These are phyloP conservation scores for Sinodicranocentrus sp. DNA, from an alignment of 2,888 invertebrate species.

Conservation along the genomic window DNA sequence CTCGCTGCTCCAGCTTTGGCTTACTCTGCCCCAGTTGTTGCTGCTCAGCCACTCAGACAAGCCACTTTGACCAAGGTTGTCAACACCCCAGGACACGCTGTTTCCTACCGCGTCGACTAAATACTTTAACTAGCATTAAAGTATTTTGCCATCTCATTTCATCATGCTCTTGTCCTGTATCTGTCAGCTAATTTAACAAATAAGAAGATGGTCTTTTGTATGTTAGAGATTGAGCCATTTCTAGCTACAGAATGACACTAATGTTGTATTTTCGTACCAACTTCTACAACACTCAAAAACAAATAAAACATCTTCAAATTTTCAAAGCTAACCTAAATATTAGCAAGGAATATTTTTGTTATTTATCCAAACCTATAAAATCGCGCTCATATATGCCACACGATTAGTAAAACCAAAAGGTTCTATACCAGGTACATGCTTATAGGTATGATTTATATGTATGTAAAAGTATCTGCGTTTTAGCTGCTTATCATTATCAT, in stretches of 20 bases:
- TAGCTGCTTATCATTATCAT: too few species aligned
- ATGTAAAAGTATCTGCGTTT: too few species aligned
- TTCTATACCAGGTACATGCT: too few species aligned
- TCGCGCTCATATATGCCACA: too few species aligned
- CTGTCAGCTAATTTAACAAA: constrained; percentile 56
- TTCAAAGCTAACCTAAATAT: neutral
- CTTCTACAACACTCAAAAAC: neutral
- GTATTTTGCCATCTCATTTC: constrained; percentile 14
- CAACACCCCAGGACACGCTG: constrained; percentile 79
- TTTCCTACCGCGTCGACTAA: constrained; percentile 79
- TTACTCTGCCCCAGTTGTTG: constrained; percentile 54
- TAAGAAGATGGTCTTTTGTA: constrained; percentile 13
- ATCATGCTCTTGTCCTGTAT: constrained; percentile 27
- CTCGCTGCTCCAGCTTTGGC: constrained; percentile 57
- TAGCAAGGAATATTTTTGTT: too few species aligned
- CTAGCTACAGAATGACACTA: constrained; percentile 19
- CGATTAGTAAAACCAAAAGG: too few species aligned
- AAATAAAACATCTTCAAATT: constrained; percentile 51
- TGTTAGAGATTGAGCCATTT: neutral
- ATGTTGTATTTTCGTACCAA: constrained; percentile 10
- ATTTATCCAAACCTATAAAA: too few species aligned
- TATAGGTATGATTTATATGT: too few species aligned
- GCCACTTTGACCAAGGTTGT: constrained; percentile 78
- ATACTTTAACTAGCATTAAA: constrained; percentile 35
- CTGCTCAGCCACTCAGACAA: constrained; percentile 76